Evolutionary conservation across 2,888 invertebrate genomes (phyloP), one percentile per base, ranked within the genome.

Genomic region (Peribatodes rhomboidaria): DNA sequence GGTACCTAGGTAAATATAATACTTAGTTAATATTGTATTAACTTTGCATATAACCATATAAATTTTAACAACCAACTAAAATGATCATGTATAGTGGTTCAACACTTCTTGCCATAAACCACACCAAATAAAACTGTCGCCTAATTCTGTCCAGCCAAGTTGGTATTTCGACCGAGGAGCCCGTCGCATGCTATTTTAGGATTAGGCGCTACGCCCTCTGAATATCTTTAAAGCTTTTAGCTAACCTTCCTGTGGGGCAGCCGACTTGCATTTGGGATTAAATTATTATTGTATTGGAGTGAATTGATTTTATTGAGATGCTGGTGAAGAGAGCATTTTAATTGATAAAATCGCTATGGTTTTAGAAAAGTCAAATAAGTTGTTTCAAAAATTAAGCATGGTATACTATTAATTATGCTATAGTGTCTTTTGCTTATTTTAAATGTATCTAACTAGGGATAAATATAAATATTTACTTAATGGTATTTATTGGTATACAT

Each of bases 171-270:
- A 13, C 42, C 49, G 54, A 35, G 60, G 47, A 64, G 58, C 39
- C 55, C 52, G 57, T 27, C 22, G 63, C 46, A 54, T 20, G 63
- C 70, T 72, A 72, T 72, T 72, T 68, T 67, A 27, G 70, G 66
- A 66, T 53, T 61, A 64, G 62, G 58, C 61, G 62, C 61, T 67
- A 57, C 35, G 61, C 62, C 66, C 59, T 61, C 46, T 52, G 66
- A 22, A 63, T 63, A 63, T 63, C 52, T 63, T 62, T 55, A 44
- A 16, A 35, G 35, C 49, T 69, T 59, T 64, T 65, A 65, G 67
- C 57, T 67, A 69, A 67, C 70, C 71, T 68, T 72, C 68, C 71
- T 68, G 67, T 67, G 70, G 61, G 56, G 68, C 50, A 64, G 56
- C 42, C 44, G 62, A 49, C 59, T 54, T 42, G n/a, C 41, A 54